Evolutionary conservation across 2,888 invertebrate genomes (phyloP), one percentile per base, ranked within the genome.

Genomic region (Eupithecia pulchellata): DNA sequence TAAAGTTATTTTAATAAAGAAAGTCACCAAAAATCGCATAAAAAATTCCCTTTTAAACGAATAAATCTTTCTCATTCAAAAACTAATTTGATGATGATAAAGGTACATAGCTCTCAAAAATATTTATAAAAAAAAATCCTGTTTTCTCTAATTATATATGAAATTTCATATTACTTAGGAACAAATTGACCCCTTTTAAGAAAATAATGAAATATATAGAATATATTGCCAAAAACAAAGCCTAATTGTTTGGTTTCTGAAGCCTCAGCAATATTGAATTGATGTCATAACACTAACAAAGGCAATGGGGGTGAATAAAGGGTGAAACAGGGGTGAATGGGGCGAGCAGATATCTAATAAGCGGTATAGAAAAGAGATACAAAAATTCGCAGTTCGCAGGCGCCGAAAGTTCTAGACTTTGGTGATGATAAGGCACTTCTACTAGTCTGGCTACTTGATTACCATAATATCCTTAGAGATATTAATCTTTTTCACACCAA

Each of bases 391-490:
- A n/a, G 68, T 69, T 72, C 52, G 69, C 63, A 64, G 76, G 73
- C 76, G 72, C 75, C 75, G 42, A 71, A 68, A 39, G 64, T 72
- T 73, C 75, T 77, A 75, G 76, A 77, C 75, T 67, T 62, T 32
- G 17, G 42, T 29, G 61, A 75, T 71, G 69, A 76, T 75, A 68
- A 71, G 66, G 69, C 73, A 73, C 4, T 68, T 72, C 62, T 70
- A 34, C 66, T 61, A 71, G 74, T 66, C 74, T 76, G 65, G 42
- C 63, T 65, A 47, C 29, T 57, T 71, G 69, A 74, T 68, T 70
- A 68, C 63, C 55, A 55, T 66, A 39, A 58, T 64, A 29, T 47
- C 30, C 42, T 20, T 42, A 42, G n/a, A 47, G 52, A 52, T 20
- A 47, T 47, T 47, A 20, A 20, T 25, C 20, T 52, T 52, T 13